Evolutionary conservation across 2,888 invertebrate species (phyloP).

Genomic region (Deilephila porcellus): DNA sequence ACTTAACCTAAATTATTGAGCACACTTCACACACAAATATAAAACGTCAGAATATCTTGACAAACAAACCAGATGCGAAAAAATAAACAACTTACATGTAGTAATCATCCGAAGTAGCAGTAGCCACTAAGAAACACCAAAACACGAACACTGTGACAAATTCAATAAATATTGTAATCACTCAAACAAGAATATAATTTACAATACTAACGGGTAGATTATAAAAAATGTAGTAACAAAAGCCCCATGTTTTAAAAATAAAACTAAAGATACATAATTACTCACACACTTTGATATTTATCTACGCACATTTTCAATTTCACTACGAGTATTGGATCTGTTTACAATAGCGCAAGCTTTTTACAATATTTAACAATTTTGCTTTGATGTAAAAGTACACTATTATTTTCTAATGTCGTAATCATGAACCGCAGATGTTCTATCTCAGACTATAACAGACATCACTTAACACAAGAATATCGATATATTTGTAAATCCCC

Average conservation of each 20-base stretch:
- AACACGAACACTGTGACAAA: no score
- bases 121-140: no score
- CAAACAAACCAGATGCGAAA: no score
- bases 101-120: no score
- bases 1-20: no score
- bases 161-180: no score
- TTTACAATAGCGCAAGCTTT: not conserved
- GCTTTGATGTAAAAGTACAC: slow-evolving; percentile 21
- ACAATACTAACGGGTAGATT: no score
- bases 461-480: slow-evolving; percentile 23
- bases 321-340: not conserved
- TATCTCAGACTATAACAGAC: slow-evolving; percentile 4
- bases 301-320: not conserved
- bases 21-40: no score
- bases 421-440: slow-evolving; percentile 20
- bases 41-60: no score
- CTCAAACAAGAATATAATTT: no score
- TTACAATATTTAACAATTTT: slow-evolving; percentile 5
- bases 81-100: no score
- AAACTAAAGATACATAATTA: not conserved
- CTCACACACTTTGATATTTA: not conserved
- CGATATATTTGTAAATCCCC: slow-evolving; percentile 24
- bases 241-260: not conserved
- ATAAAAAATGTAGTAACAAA: not conserved
- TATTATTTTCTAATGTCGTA: slow-evolving; percentile 19